Percentiles rank a stretch among this genome's conserved stretches.
Evolutionary conservation across 2,797 vertebrate genomes (phyloP).

Genomic region (Lagodon rhomboides): DNA sequence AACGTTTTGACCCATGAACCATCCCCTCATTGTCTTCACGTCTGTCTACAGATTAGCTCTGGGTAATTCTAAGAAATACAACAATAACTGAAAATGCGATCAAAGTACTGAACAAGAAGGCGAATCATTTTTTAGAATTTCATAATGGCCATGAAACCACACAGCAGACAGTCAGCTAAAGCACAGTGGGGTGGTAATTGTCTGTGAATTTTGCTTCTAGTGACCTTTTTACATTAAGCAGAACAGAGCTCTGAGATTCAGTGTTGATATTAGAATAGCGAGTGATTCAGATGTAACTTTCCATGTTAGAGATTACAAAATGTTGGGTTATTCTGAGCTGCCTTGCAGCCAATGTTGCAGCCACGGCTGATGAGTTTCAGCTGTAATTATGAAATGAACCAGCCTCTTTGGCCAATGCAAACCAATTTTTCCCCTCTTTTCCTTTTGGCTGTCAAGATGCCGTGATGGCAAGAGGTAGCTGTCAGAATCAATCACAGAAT

Average conservation of each 20-base stretch:
- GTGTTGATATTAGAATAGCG: background rate
- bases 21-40: background rate
- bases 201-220: background rate
- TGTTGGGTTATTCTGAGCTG: background rate
- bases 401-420: conserved; percentile 14
- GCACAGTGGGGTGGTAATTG: background rate
- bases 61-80: background rate
- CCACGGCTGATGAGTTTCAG: conserved; percentile 5
- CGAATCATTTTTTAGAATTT: conserved; percentile 31
- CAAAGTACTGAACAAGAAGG: conserved; percentile 18
- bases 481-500: conserved; percentile 63
- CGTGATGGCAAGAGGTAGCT: conserved; percentile 35
- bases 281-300: background rate
- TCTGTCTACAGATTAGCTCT: background rate
- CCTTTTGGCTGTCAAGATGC: conserved; percentile 37
- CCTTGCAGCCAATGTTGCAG: background rate
- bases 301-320: background rate
- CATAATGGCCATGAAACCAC: conserved; percentile 1
- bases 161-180: background rate
- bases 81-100: too few relatives aligned
- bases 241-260: background rate
- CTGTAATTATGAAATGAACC: conserved; percentile 22
- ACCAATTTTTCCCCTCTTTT: conserved; percentile 4
- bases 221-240: background rate
- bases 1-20: conserved; percentile 8